These are phyloP conservation scores for Baccha elongata DNA, from an alignment of 2,888 invertebrate species.

Conservation along the genomic window DNA sequence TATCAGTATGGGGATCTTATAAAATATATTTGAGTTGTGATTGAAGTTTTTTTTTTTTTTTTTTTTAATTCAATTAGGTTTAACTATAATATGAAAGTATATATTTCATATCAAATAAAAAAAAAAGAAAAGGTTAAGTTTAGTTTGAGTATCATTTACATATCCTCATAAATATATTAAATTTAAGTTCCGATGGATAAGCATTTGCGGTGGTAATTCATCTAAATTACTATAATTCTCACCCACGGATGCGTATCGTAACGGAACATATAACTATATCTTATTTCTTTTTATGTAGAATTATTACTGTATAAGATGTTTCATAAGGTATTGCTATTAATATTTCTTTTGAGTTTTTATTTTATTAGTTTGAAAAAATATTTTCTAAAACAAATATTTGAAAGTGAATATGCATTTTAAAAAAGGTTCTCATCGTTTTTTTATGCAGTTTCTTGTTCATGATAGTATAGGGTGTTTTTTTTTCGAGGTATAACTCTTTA, in stretches of 20 bases:
- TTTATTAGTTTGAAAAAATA: too few species aligned
- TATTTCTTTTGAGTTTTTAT: too few species aligned
- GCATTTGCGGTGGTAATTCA: conserved; percentile 53
- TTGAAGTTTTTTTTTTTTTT: conserved; percentile 39
- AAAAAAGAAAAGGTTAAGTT: conserved; percentile 51
- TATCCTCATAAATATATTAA: conserved; percentile 25
- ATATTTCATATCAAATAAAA: not conserved
- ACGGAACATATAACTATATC: conserved; percentile 47
- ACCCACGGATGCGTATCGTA: conserved; percentile 69
- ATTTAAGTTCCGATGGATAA: conserved; percentile 42
- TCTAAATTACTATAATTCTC: conserved; percentile 58
- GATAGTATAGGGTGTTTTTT: too few species aligned
- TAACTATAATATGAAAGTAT: too few species aligned
- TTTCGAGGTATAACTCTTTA: too few species aligned
- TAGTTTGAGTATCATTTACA: conserved; percentile 60
- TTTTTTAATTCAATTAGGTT: too few species aligned
- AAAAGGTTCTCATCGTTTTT: too few species aligned
- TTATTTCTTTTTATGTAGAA: not conserved
- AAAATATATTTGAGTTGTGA: conserved; percentile 61
- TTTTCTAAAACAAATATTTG: too few species aligned
- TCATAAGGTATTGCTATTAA: not conserved
- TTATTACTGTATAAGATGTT: not conserved
- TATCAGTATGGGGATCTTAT: not conserved
- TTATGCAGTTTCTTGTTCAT: too few species aligned
- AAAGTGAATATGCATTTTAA: too few species aligned